These are phyloP conservation scores for Brachylomia viminalis DNA, from an alignment of 2,888 invertebrate species.

Conservation along the genomic window DNA sequence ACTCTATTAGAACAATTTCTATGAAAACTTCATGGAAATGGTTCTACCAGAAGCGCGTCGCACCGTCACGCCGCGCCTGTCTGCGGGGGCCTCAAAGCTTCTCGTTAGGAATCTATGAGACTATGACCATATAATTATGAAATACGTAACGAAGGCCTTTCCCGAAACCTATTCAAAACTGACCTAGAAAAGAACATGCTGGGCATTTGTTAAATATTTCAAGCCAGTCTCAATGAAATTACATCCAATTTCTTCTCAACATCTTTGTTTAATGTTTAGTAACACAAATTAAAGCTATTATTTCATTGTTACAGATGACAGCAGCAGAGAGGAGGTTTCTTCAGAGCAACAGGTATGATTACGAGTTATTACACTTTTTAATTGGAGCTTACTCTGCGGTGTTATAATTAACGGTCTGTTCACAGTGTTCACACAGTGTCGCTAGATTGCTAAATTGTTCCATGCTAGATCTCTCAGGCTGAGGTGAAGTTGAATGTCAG, in stretches of 20 bases:
- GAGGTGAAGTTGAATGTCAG: slow-evolving; percentile 16
- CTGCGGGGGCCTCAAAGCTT: background rate
- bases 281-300: slow-evolving; percentile 40
- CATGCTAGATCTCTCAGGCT: slow-evolving; percentile 16
- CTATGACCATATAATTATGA: background rate
- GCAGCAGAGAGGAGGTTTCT: slow-evolving; percentile 85
- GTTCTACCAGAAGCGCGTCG: background rate
- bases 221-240: background rate
- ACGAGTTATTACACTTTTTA: slow-evolving; percentile 32
- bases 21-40: background rate
- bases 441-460: slow-evolving; percentile 16
- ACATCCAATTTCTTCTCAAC: background rate
- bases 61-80: background rate
- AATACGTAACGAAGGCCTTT: background rate
- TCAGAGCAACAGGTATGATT: slow-evolving; percentile 87
- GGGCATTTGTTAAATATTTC: background rate
- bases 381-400: slow-evolving; percentile 21
- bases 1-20: background rate
- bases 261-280: background rate
- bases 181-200: background rate
- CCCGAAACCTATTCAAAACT: background rate
- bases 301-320: slow-evolving; percentile 87
- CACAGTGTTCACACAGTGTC: slow-evolving; percentile 41
- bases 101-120: background rate
- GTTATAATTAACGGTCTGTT: slow-evolving; percentile 28